Evolutionary conservation across 2,888 invertebrate genomes (phyloP).

Genomic region (Agrotis segetum): DNA sequence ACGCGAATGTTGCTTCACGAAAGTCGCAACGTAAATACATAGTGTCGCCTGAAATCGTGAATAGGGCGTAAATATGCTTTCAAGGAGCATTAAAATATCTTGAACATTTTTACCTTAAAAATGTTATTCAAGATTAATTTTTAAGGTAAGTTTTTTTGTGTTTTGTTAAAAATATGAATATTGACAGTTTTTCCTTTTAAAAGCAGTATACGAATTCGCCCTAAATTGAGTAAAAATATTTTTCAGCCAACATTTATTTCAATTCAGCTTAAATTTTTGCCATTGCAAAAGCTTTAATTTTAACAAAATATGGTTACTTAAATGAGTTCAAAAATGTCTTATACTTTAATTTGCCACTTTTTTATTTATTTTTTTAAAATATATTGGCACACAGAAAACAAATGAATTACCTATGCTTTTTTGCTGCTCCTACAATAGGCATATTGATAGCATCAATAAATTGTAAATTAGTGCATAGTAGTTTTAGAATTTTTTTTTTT

Average conservation of each 20-base stretch:
- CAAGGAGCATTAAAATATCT: background rate
- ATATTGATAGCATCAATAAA: no score
- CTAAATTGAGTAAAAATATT: background rate
- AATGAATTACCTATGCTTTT: background rate
- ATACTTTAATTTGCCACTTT: conserved; percentile 14
- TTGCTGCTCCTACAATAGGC: no score
- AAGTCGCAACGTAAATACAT: background rate
- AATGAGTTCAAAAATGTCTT: conserved; percentile 31
- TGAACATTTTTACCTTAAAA: background rate
- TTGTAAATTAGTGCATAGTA: no score
- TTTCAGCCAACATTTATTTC: conserved; percentile 21
- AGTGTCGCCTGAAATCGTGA: background rate
- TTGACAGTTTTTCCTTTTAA: background rate
- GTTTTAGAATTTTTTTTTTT: no score
- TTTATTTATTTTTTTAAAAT: no score
- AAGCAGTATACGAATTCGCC: conserved; percentile 2
- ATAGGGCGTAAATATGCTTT: background rate
- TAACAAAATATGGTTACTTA: conserved; percentile 28
- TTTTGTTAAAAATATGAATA: background rate
- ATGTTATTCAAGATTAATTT: background rate
- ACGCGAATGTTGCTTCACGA: background rate
- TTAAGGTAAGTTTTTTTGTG: no score
- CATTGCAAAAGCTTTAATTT: conserved; percentile 14
- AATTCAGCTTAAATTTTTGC: conserved; percentile 18
- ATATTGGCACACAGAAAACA: background rate